A percentile compares a stretch with the other conserved stretches of the same genome.
Conservation (phyloP, 2,797 vertebrate genomes). For the Pipistrellus nathusii region DNA sequence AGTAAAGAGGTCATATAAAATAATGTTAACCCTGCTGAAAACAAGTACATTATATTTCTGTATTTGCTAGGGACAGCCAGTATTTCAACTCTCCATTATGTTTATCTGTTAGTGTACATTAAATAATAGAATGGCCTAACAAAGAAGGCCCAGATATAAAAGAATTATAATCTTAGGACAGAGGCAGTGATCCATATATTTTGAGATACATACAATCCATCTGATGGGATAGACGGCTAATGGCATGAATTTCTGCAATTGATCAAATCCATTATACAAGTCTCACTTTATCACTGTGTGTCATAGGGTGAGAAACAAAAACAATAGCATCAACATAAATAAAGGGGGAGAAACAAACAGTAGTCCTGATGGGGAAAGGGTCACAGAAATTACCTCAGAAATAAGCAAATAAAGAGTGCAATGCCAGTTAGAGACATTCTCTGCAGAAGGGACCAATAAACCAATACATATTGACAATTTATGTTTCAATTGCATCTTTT, state of each 20-base stretch:
- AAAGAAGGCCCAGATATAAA: slow-evolving; percentile 77
- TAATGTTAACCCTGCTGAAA: slow-evolving; percentile 80
- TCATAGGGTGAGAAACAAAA: slow-evolving; percentile 76
- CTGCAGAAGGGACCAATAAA: not conserved
- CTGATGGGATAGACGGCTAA: slow-evolving; percentile 68
- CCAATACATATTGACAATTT: not conserved
- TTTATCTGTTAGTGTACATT: slow-evolving; percentile 77
- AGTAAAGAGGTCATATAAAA: slow-evolving; percentile 77
- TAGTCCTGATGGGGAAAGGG: not conserved
- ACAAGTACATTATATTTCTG: slow-evolving; percentile 80
- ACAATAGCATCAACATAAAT: slow-evolving; percentile 31
- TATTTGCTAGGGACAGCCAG: slow-evolving; percentile 77
- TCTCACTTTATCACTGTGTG: slow-evolving; percentile 80
- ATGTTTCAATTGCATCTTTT: not conserved
- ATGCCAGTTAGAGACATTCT: not conserved
- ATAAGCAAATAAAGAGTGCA: slow-evolving; percentile 32
- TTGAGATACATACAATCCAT: slow-evolving; percentile 73
- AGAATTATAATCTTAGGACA: slow-evolving; percentile 83
- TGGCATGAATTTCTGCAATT: slow-evolving; percentile 80
- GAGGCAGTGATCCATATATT: slow-evolving; percentile 80
- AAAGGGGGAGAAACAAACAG: slow-evolving; percentile 66
- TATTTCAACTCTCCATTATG: slow-evolving; percentile 74
- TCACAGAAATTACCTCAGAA: not conserved
- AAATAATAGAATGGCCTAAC: slow-evolving; percentile 84
- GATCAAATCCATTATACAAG: slow-evolving; percentile 81